Conservation (phyloP, 30 jellyfish, hydroid and myxozoan species). For the Mastigias papua region DNA sequence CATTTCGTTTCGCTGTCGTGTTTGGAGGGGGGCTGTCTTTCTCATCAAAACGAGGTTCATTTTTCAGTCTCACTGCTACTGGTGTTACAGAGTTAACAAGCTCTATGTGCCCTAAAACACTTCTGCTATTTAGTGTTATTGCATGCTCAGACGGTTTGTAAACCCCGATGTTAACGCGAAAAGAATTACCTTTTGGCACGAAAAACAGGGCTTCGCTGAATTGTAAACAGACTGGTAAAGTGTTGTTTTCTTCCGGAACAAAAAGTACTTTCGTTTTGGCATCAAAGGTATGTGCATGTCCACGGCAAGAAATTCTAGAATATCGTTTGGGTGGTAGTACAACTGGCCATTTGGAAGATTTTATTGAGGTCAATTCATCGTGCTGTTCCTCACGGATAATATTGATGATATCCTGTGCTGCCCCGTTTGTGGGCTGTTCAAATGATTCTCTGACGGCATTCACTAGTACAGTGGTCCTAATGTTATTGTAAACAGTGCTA, state of each 20-base stretch:
- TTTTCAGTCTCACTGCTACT: background rate
- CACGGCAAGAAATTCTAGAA: slow-evolving; percentile 45
- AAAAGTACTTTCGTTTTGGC: slow-evolving; percentile 35
- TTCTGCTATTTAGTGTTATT: slow-evolving; percentile 7
- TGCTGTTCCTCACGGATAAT: slow-evolving; percentile 27
- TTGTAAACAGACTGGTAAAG: slow-evolving; percentile 44
- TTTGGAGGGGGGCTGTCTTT: background rate
- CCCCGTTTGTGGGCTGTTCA: slow-evolving; percentile 38
- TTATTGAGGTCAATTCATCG: slow-evolving; percentile 25
- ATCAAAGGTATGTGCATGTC: slow-evolving; percentile 7
- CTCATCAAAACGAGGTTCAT: background rate
- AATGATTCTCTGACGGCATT: slow-evolving; percentile 39
- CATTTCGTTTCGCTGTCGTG: background rate
- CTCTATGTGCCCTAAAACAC: background rate
- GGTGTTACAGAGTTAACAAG: background rate
- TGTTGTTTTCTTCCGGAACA: slow-evolving; percentile 28
- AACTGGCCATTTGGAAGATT: slow-evolving; percentile 34
- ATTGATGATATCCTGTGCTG: slow-evolving; percentile 21
- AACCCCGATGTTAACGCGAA: slow-evolving; percentile 12
- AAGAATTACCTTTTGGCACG: slow-evolving; percentile 44
- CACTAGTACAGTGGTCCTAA: slow-evolving; percentile 9
- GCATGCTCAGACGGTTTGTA: slow-evolving; percentile 28
- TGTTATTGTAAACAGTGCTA: slow-evolving; percentile 11
- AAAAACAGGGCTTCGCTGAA: slow-evolving; percentile 16
- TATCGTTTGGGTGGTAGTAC: slow-evolving; percentile 25